Conservation (phyloP, 2,113 vertebrate species). For the Promerops cafer region DNA sequence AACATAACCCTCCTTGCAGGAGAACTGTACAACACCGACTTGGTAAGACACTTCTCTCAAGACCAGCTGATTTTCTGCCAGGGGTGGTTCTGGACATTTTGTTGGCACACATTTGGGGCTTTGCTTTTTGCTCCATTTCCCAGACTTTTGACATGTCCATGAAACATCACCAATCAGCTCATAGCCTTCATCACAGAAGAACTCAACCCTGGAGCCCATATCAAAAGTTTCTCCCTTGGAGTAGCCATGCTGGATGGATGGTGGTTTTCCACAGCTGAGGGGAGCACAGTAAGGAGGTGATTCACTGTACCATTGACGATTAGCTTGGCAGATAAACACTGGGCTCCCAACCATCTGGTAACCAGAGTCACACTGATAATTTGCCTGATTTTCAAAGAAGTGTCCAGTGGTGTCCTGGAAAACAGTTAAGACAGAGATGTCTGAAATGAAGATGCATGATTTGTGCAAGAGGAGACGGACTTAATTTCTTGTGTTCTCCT, state of each 20-base stretch:
- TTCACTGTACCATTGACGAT: constrained; percentile 89
- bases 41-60: constrained; percentile 79
- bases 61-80: constrained; percentile 88
- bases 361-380: constrained; percentile 83
- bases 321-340: constrained; percentile 86
- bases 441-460: not conserved
- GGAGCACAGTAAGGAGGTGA: constrained; percentile 80
- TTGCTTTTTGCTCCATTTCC: constrained; percentile 84
- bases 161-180: constrained; percentile 81
- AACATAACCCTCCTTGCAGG: constrained; percentile 87
- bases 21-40: constrained; percentile 81
- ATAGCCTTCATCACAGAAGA: constrained; percentile 90
- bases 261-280: constrained; percentile 86
- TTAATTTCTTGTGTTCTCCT: not conserved
- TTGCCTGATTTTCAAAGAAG: constrained; percentile 83
- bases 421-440: not conserved
- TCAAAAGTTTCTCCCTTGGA: constrained; percentile 81
- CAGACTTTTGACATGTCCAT: constrained; percentile 91
- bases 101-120: constrained; percentile 82
- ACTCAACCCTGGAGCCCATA: constrained; percentile 86
- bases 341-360: constrained; percentile 79
- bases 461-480: not conserved
- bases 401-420: constrained; percentile 74
- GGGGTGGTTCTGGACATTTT: constrained; percentile 87
- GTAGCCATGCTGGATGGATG: constrained; percentile 78